Percentiles rank a stretch among this genome's conserved stretches.
Evolutionary conservation across 2,888 invertebrate genomes (phyloP).

Genomic region (Cephalotes varians): DNA sequence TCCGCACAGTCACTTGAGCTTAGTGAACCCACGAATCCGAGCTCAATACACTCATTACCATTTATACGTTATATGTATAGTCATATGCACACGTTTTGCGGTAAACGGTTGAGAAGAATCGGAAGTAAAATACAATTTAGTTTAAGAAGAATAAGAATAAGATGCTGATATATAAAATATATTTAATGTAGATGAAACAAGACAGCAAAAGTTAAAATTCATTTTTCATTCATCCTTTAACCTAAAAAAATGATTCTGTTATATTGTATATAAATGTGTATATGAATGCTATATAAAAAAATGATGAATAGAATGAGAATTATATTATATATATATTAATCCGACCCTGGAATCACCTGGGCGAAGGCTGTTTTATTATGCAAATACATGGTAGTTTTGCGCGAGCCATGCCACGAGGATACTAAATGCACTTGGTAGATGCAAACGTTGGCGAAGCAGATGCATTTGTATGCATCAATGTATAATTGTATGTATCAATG

Average conservation of each 20-base stretch:
- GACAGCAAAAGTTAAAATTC: neutral
- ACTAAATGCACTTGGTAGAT: conserved; percentile 65
- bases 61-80: neutral
- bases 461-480: conserved; percentile 37
- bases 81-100: neutral
- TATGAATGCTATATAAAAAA: neutral
- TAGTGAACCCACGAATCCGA: neutral
- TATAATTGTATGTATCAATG: too few relatives aligned
- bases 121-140: neutral
- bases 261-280: neutral
- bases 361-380: conserved; percentile 82
- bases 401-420: conserved; percentile 65
- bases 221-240: neutral
- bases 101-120: neutral
- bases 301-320: conserved; percentile 10
- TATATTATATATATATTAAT: conserved; percentile 18
- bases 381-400: conserved; percentile 78
- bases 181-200: neutral
- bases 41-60: neutral
- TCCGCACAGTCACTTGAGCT: neutral
- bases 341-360: conserved; percentile 69
- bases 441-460: conserved; percentile 28
- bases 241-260: neutral
- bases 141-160: neutral
- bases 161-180: too few relatives aligned